Evolutionary conservation across 2,888 invertebrate genomes (phyloP), one percentile per base, ranked within the genome.

Genomic region (Tupiocoris notatus): DNA sequence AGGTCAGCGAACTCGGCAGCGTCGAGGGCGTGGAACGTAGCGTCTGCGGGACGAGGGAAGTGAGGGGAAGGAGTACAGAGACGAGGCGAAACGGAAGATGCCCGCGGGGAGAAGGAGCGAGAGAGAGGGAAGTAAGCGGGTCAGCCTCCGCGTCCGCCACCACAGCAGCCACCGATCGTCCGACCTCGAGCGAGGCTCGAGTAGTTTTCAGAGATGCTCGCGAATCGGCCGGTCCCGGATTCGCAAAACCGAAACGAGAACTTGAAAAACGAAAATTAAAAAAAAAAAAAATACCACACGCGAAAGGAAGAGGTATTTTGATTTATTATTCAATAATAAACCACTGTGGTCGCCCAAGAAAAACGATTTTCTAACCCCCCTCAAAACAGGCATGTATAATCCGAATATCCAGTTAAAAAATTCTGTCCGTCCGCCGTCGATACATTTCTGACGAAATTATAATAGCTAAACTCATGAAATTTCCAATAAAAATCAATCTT

Each of bases 1-100:
- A 70, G 70, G 70, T 70, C 70, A 59, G 58, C 59, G 70, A 70
- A 70, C 70, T 25, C 70, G 25, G 58, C 23, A 58, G 58, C 54
- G 70, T 61, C 22, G 61, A 59, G 70, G 70, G 70, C 70, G 70
- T 70, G 70, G 70, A 70, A 58, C 70, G 70, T 20, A 61, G 70
- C 70, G 70, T 59, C 70, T 2, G 21, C n/a, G 23, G 20, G 21
- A n/a, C 24, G 54, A 21, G 23, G 73, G 62, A 7, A 18, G 1
- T 17, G 25, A 61, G n/a, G 39, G 20, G 22, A 24, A 23, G 20
- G 18, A n/a, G n/a, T n/a, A 20, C 7, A 24, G 24, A 16, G 25
- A n/a, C 25, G 39, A 39, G 39, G 3, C 39, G 39, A 39, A 39
- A 39, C 39, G 12, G 39, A 39, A 39, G 12, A 39, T 39, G 6